Evolutionary conservation across 2,113 vertebrate genomes (phyloP).

Genomic region (Eretmochelys imbricata): DNA sequence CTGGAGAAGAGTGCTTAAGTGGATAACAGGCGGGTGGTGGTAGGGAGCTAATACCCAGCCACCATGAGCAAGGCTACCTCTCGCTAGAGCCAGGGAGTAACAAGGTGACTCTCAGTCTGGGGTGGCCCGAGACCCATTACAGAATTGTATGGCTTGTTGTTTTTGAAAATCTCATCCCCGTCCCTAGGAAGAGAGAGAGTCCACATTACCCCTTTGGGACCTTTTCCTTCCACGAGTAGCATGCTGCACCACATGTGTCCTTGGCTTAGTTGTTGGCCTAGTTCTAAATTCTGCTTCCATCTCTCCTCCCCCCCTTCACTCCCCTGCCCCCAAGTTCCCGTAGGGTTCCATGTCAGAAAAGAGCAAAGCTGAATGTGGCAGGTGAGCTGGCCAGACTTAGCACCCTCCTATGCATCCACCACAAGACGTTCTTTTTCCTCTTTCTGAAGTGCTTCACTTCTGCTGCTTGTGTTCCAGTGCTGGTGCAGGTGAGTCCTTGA

Average conservation of each 20-base stretch:
- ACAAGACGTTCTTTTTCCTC: constrained; percentile 85
- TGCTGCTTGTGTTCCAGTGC: constrained; percentile 70
- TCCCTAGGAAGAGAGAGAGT: background rate
- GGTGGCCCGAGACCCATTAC: background rate
- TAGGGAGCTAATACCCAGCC: background rate
- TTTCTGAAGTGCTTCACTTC: constrained; percentile 71
- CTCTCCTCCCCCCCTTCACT: background rate
- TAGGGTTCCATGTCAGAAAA: constrained; percentile 38
- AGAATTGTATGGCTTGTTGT: background rate
- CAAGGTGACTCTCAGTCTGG: background rate
- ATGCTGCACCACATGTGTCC: background rate
- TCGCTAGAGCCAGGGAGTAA: background rate
- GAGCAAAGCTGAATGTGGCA: constrained; percentile 64
- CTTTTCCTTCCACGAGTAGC: background rate
- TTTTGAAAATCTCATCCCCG: background rate
- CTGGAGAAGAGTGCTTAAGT: background rate
- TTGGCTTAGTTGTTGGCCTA: constrained; percentile 23
- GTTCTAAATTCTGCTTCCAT: background rate
- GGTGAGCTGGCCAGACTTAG: constrained; percentile 79
- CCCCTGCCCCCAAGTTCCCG: constrained; percentile 8
- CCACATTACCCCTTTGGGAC: background rate
- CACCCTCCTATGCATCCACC: constrained; percentile 78
- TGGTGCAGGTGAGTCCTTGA: constrained; percentile 81
- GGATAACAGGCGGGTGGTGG: background rate
- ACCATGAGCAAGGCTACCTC: background rate